phyloP scores from a whole-genome alignment of 2,113 vertebrate species.

The Brachyhypopomus occidentalis region DNA sequence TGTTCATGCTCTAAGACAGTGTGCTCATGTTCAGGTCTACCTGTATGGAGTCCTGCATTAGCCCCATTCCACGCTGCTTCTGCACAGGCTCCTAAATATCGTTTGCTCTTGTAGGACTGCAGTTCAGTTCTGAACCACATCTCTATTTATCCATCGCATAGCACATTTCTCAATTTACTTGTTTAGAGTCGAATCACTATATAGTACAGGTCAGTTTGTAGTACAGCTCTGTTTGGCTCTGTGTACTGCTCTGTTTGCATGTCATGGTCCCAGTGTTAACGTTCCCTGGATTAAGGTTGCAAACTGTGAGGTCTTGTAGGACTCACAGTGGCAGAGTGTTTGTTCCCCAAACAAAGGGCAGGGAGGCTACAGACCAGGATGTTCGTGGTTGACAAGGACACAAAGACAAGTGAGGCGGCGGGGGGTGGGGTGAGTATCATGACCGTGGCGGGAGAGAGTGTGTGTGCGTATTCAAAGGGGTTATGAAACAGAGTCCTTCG shows the following conservation, averaged over 20 bases:
- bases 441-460: constrained; percentile 15
- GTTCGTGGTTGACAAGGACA: constrained; percentile 17
- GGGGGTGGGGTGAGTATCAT: not conserved
- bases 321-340: constrained; percentile 28
- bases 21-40: too few species aligned
- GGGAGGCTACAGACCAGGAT: constrained; percentile 1
- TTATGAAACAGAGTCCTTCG: constrained; percentile 41
- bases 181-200: too few species aligned
- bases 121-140: too few species aligned
- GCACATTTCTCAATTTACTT: too few species aligned
- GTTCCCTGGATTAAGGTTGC: not conserved
- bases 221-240: not conserved
- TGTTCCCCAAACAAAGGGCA: constrained; percentile 31
- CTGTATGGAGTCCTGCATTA: too few species aligned
- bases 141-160: too few species aligned
- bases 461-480: constrained; percentile 1
- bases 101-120: too few species aligned
- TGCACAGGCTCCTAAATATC: too few species aligned
- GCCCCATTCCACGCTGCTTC: too few species aligned
- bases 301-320: not conserved
- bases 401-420: not conserved
- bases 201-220: not conserved
- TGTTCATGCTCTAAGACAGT: too few species aligned
- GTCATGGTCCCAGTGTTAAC: not conserved
- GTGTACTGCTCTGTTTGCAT: not conserved